phyloP scores from a whole-genome alignment of 2,113 vertebrate genomes.

The Xiphophorus couchianus region DNA sequence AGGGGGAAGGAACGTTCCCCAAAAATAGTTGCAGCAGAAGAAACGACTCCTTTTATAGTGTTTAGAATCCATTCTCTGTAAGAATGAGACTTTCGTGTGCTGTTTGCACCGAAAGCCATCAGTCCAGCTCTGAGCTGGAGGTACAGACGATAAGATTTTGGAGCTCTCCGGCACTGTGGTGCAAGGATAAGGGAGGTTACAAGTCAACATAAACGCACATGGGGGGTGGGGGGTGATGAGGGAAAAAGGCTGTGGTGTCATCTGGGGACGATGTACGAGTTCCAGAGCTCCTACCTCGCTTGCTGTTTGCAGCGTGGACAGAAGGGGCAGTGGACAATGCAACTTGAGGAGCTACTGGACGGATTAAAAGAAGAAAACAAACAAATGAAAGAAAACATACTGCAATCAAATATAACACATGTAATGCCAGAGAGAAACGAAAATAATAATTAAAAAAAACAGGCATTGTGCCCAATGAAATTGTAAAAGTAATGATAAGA shows the following conservation, averaged over 20 bases:
- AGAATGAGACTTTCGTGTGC: conserved; percentile 28
- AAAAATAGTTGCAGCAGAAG: conserved; percentile 61
- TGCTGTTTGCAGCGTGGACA: conserved; percentile 96
- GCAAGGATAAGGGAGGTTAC: conserved; percentile 38
- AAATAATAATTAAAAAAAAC: conserved; percentile 13
- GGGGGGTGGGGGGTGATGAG: conserved; percentile 61
- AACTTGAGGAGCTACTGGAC: conserved; percentile 93
- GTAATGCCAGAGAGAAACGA: conserved; percentile 58
- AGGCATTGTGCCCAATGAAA: conserved; percentile 38
- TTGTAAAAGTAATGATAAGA: conserved; percentile 30
- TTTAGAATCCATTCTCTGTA: conserved; percentile 47
- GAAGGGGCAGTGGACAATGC: conserved; percentile 93
- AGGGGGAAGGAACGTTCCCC: conserved; percentile 37
- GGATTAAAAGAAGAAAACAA: conserved; percentile 74
- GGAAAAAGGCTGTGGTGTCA: conserved; percentile 77
- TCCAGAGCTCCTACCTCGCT: conserved; percentile 95
- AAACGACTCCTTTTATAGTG: conserved; percentile 58
- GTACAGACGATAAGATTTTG: conserved; percentile 4
- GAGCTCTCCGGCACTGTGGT: conserved; percentile 17
- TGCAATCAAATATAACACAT: conserved; percentile 60
- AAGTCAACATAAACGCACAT: conserved; percentile 79
- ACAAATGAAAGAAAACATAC: conserved; percentile 48
- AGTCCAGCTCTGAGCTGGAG: conserved; percentile 30
- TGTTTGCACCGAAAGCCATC: conserved; percentile 24
- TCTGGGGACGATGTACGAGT: conserved; percentile 84